phyloP scores from a whole-genome alignment of 1,140 invertebrate genomes.

The Aplysia californica region DNA sequence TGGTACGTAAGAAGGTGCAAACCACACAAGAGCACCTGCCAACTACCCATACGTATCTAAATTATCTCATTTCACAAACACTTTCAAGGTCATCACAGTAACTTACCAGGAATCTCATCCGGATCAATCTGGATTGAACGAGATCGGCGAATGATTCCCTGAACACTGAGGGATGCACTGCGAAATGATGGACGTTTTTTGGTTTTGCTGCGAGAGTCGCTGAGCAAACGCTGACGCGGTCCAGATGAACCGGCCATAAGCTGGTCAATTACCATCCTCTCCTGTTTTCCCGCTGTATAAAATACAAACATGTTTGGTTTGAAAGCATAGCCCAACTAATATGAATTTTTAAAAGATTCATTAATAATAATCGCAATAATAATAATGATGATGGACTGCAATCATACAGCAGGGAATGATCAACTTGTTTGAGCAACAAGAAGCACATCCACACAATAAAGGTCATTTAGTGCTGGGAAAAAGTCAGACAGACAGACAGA shows the following conservation, averaged over 20 bases:
- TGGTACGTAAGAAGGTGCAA: too few relatives aligned
- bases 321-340: background rate
- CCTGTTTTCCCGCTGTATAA: conserved; percentile 15
- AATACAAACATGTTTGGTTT: background rate
- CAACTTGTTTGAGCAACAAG: too few relatives aligned
- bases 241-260: background rate
- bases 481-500: too few relatives aligned
- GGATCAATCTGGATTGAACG: conserved; percentile 59
- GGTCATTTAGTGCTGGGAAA: too few relatives aligned
- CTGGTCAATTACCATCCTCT: conserved; percentile 16
- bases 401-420: too few relatives aligned
- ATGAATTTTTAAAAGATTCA: too few relatives aligned
- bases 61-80: background rate
- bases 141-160: conserved; percentile 56
- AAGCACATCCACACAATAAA: too few relatives aligned
- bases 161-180: conserved; percentile 35
- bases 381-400: too few relatives aligned
- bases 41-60: too few relatives aligned
- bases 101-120: conserved; percentile 52
- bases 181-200: conserved; percentile 8
- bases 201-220: background rate
- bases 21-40: too few relatives aligned
- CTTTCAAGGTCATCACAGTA: too few relatives aligned
- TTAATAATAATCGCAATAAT: too few relatives aligned
- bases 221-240: conserved; percentile 6